Evolutionary conservation across 2,797 vertebrate genomes (phyloP).

Genomic region (Hemibagrus guttatus): DNA sequence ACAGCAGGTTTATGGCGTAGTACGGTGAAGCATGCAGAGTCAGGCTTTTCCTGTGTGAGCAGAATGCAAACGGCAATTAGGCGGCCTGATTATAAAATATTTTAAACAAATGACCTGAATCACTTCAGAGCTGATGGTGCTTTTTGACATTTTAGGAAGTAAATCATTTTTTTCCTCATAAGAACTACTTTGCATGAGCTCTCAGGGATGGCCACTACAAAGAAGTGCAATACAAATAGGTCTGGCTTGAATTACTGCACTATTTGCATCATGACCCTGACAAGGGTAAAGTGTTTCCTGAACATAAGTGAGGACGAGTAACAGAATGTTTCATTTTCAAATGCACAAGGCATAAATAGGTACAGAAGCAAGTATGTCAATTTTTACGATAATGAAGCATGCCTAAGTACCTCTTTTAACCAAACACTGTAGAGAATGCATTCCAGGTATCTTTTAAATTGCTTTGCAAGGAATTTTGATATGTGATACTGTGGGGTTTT

Average conservation of each 20-base stretch:
- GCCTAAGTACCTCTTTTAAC: neutral
- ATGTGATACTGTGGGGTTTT: neutral
- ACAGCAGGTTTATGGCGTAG: neutral
- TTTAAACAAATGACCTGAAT: neutral
- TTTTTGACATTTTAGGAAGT: neutral
- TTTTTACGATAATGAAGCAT: neutral
- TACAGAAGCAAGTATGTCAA: neutral
- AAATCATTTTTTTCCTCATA: neutral
- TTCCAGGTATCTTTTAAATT: slow-evolving; percentile 1
- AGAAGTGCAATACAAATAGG: neutral
- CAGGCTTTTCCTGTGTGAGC: neutral
- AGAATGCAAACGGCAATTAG: slow-evolving; percentile 27
- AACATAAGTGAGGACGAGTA: neutral
- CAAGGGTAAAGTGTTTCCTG: neutral
- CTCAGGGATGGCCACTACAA: neutral
- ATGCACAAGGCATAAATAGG: neutral
- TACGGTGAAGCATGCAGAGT: neutral
- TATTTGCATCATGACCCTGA: neutral
- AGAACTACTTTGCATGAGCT: neutral
- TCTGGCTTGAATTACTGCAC: neutral
- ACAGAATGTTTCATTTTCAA: neutral
- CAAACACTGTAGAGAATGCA: neutral
- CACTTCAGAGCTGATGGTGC: neutral
- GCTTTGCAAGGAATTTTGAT: slow-evolving; percentile 8
- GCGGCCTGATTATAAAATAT: neutral